Evolutionary conservation across 1,140 invertebrate species (phyloP), one percentile per base, ranked within the genome.

Genomic region (Drosophila rufa): DNA sequence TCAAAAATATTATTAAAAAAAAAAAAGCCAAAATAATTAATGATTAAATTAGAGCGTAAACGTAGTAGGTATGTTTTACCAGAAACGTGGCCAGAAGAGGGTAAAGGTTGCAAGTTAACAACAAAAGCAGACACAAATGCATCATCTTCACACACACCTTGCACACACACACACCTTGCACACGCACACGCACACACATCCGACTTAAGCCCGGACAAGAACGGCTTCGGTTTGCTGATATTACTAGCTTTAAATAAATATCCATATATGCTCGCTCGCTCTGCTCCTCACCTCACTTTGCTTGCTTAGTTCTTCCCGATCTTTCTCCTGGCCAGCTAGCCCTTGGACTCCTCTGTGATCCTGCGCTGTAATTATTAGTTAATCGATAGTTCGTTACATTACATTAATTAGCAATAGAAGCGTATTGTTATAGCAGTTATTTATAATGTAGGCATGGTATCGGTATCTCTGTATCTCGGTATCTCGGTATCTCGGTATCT

Each of bases 341-440:
- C 1, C 1, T 22, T 1, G 50, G 17, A 40, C 40, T 19, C 36
- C 53, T 40, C 19, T n/a, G 2, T 43, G n/a, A 27, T 62, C 30
- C 30, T 27, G 15, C 27, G n/a, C 36, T 30, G 47, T 58, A 50
- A 68, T 80, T 62, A 45, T 67, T 57, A 61, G 75, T 47, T 79
- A 48, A 38, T 60, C 57, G 42, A 47, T 74, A 51, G 66, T 67
- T 62, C 56, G 50, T 62, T 75, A 82, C 62, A 65, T 64, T 79
- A 82, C 64, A 68, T 64, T 75, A 68, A 53, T 77, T 76, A 76
- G 74, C 74, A 76, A 76, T 67, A 76, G 47, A 67, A 76, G 74
- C 73, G 74, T 76, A 67, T 76, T 57, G 61, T 66, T 59, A 78
- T 78, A 60, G 65, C 62, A 76, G 50, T 65, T 56, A 47, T 75